Conservation (phyloP, 2,797 vertebrate species). For the Megaceryle alcyon region DNA sequence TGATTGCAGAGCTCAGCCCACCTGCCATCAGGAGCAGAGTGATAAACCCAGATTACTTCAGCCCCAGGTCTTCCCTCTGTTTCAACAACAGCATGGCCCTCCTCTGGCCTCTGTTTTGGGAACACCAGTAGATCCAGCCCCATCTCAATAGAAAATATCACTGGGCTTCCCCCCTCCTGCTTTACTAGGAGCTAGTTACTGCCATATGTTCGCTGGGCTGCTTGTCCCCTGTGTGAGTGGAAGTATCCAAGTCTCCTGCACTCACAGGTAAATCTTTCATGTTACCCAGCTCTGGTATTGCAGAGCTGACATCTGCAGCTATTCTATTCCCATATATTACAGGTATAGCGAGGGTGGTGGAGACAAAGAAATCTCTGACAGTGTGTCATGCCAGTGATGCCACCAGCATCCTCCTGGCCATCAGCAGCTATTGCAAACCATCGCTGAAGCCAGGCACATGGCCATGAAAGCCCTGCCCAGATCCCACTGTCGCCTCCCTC, state of each 20-base stretch:
- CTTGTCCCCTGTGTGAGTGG: not conserved
- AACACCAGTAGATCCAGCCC: not conserved
- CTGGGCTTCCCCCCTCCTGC: not conserved
- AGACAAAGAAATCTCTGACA: not conserved
- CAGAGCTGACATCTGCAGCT: not conserved
- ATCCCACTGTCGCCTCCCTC: not conserved
- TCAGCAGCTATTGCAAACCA: not conserved
- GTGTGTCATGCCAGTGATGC: not conserved
- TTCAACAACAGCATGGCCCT: not conserved
- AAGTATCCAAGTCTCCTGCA: accelerated
- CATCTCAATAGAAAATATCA: not conserved
- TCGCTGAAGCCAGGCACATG: not conserved
- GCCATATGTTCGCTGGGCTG: not conserved
- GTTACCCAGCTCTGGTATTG: not conserved
- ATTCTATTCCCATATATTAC: not conserved
- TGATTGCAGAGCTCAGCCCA: not conserved
- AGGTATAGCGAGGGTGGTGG: accelerated
- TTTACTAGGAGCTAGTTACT: not conserved
- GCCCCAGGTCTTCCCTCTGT: not conserved
- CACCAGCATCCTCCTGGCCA: not conserved
- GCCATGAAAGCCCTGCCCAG: not conserved
- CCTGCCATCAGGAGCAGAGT: not conserved
- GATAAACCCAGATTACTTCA: not conserved
- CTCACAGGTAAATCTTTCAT: not conserved
- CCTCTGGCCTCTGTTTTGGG: not conserved